These are phyloP conservation scores for Muscicapa comitata DNA, from an alignment of 2,797 vertebrate species.

Conservation along the genomic window DNA sequence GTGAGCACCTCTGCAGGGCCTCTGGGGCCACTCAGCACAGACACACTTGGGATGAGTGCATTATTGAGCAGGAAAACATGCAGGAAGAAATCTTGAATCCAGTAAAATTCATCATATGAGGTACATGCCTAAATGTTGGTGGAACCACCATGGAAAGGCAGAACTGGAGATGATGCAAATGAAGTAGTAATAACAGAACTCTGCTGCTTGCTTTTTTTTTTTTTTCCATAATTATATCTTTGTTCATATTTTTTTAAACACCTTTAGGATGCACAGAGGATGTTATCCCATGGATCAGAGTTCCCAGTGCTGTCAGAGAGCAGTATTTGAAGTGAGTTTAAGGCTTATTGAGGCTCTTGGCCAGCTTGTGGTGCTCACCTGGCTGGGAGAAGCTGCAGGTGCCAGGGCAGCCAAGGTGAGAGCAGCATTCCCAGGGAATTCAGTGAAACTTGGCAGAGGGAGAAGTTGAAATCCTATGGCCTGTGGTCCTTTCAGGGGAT, in stretches of 20 bases:
- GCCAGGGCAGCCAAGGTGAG: accelerated
- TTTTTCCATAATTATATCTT: not conserved
- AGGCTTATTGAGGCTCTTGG: not conserved
- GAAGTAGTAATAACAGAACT: not conserved
- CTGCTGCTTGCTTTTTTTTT: not conserved
- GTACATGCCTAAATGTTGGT: accelerated
- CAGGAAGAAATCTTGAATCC: not conserved
- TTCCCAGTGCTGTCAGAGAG: not conserved
- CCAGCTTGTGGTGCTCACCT: accelerated
- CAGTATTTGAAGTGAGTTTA: not conserved
- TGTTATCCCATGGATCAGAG: not conserved
- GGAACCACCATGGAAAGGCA: not conserved
- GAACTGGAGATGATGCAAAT: not conserved
- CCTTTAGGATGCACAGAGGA: accelerated
- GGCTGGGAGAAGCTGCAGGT: accelerated
- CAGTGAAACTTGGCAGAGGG: not conserved
- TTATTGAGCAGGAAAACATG: accelerated
- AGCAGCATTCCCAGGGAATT: not conserved
- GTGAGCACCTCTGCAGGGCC: not conserved
- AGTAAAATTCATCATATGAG: not conserved
- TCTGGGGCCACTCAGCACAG: not conserved
- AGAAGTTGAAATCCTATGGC: not conserved
- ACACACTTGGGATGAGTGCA: accelerated
- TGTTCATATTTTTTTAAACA: not conserved
- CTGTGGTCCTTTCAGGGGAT: not conserved